phyloP scores from a whole-genome alignment of 64 coral and sea anemone genomes.

The Porites lutea region DNA sequence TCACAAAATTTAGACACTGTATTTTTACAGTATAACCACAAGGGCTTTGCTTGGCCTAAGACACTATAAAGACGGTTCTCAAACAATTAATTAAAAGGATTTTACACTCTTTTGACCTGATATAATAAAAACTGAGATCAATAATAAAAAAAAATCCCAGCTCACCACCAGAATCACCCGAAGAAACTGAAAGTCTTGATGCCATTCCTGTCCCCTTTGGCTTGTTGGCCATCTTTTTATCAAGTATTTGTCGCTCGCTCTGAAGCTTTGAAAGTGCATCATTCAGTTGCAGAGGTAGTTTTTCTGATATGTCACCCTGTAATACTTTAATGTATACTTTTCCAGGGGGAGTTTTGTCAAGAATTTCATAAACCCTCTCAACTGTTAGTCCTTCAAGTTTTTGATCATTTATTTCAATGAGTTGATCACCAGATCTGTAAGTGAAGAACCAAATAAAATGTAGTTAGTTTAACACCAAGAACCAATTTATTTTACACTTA shows the following conservation, averaged over 20 bases:
- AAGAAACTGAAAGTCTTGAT: neutral
- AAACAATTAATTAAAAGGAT: too few species aligned
- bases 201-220: neutral
- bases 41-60: too few species aligned
- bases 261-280: slow-evolving; percentile 48
- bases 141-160: neutral
- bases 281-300: slow-evolving; percentile 25
- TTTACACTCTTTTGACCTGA: too few species aligned
- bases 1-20: too few species aligned
- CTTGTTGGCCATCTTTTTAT: slow-evolving; percentile 54
- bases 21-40: too few species aligned
- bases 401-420: slow-evolving; percentile 61
- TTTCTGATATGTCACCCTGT: slow-evolving; percentile 18
- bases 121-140: too few species aligned
- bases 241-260: slow-evolving; percentile 43
- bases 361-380: slow-evolving; percentile 45
- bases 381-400: slow-evolving; percentile 34
- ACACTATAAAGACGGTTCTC: too few species aligned
- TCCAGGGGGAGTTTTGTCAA: slow-evolving; percentile 59
- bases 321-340: slow-evolving; percentile 56
- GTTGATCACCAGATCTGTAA: slow-evolving; percentile 62
- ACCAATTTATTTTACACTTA: neutral
- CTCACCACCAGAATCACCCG: slow-evolving; percentile 32
- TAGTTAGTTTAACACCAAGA: neutral
- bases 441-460: neutral